Percentiles rank a stretch among this genome's conserved stretches.
These are phyloP conservation scores for Ursus arctos DNA, from an alignment of 2,113 vertebrate species.

Conservation along the genomic window DNA sequence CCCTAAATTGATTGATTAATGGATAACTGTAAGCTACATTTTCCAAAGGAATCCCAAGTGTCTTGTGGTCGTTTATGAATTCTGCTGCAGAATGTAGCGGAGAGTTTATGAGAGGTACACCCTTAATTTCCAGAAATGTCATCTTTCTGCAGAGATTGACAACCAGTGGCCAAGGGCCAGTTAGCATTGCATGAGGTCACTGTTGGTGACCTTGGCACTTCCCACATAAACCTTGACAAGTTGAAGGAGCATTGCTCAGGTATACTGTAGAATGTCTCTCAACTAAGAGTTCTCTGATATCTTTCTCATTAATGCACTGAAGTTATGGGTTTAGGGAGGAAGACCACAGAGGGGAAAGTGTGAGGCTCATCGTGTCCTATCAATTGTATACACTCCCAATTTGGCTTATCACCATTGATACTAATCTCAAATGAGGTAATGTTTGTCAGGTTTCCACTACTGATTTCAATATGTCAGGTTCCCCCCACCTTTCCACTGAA, in stretches of 20 bases:
- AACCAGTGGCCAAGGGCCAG: background rate
- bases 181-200: background rate
- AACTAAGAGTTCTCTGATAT: background rate
- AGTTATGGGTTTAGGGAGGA: background rate
- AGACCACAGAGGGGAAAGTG: background rate
- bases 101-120: background rate
- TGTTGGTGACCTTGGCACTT: background rate
- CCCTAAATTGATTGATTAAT: slow-evolving; percentile 86
- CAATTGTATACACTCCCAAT: background rate
- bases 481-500: background rate
- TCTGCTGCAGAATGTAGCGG: slow-evolving; percentile 4
- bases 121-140: background rate
- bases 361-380: background rate
- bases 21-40: slow-evolving; percentile 85
- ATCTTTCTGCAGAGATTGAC: background rate
- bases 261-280: background rate
- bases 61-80: slow-evolving; percentile 81
- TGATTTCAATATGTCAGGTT: background rate
- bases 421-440: background rate
- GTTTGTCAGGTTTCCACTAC: background rate
- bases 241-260: background rate
- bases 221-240: background rate
- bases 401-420: background rate
- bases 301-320: background rate
- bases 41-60: slow-evolving; percentile 84